Evolutionary conservation across 2,113 vertebrate genomes (phyloP).

Genomic region (Pteronura brasiliensis): DNA sequence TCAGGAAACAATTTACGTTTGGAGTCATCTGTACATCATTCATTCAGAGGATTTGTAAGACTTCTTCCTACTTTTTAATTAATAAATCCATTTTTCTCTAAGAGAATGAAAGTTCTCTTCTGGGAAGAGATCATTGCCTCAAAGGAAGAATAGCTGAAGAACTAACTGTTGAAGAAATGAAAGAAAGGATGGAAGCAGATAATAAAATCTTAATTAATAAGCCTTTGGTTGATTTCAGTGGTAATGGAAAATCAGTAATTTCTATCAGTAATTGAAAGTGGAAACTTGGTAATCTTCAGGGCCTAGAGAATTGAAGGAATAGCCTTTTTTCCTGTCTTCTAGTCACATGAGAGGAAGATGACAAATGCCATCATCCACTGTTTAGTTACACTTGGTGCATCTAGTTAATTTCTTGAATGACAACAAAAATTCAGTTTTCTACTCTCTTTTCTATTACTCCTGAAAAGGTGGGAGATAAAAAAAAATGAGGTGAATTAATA

Average conservation of each 20-base stretch:
- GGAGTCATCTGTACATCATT: neutral
- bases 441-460: neutral
- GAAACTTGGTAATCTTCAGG: neutral
- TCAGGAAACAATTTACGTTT: neutral
- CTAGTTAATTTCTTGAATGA: neutral
- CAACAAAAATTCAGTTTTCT: neutral
- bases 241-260: neutral
- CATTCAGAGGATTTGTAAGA: neutral
- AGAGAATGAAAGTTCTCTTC: neutral
- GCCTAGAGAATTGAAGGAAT: neutral
- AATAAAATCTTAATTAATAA: neutral
- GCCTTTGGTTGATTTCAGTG: neutral
- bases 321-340: neutral
- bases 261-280: neutral
- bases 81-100: neutral
- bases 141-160: neutral
- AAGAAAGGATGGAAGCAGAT: neutral
- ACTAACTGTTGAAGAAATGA: slow-evolving; percentile 21
- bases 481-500: neutral
- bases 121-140: neutral
- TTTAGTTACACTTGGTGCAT: fast-evolving
- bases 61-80: neutral
- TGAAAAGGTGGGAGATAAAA: neutral
- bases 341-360: neutral
- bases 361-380: neutral